Conservation (phyloP, 2,797 vertebrate genomes). For the Gallinago nigripennis region DNA sequence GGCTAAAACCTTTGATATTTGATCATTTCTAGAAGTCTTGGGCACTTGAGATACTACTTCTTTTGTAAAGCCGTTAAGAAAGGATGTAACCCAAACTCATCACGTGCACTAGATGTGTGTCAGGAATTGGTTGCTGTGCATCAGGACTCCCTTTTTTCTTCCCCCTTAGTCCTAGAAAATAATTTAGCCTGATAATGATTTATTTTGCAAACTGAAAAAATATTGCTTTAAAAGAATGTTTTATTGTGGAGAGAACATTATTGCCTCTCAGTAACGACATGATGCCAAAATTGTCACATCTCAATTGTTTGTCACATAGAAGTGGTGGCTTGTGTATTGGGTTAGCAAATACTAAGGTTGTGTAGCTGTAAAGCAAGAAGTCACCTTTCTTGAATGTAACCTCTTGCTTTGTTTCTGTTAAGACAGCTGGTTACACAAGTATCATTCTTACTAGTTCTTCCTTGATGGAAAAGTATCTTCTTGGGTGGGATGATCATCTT, state of each 20-base stretch:
- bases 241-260: background rate
- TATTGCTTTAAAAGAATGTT: background rate
- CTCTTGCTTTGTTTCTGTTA: background rate
- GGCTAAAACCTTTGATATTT: background rate
- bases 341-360: background rate
- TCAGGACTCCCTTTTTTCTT: background rate
- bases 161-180: background rate
- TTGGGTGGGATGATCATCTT: background rate
- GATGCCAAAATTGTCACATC: background rate
- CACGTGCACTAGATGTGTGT: rapidly evolving
- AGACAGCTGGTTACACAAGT: background rate
- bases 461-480: background rate
- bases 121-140: background rate
- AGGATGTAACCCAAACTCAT: background rate
- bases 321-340: background rate
- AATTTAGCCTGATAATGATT: background rate
- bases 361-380: background rate
- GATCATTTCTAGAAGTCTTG: background rate
- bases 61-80: background rate
- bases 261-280: background rate
- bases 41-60: background rate
- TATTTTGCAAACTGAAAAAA: background rate
- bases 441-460: background rate
- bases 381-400: background rate
- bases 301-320: background rate